A percentile compares a stretch with the other conserved stretches of the same genome.
phyloP scores from a whole-genome alignment of 2,797 vertebrate species.

The Phyllotis vaccarum region DNA sequence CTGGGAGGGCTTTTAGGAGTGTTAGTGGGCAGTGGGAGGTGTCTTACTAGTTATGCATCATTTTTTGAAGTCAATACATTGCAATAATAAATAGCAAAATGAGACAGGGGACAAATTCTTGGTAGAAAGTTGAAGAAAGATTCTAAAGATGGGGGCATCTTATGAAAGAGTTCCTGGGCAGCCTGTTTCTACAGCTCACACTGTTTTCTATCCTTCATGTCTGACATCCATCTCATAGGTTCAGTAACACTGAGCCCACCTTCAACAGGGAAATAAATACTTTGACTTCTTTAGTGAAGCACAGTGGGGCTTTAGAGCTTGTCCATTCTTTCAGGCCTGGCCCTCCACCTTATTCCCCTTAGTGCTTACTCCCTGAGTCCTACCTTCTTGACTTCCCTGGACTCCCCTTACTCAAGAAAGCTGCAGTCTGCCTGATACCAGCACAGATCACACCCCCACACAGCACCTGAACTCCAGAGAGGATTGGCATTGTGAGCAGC shows the following conservation, averaged over 20 bases:
- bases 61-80: constrained; percentile 79
- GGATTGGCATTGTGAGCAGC: constrained; percentile 11
- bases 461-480: constrained; percentile 50
- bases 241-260: neutral
- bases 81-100: constrained; percentile 84
- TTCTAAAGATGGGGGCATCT: constrained; percentile 53
- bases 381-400: constrained; percentile 54
- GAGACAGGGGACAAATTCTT: constrained; percentile 72
- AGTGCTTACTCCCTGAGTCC: constrained; percentile 46
- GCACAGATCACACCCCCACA: constrained; percentile 74
- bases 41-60: constrained; percentile 55
- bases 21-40: too few relatives aligned
- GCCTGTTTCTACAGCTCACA: constrained; percentile 52
- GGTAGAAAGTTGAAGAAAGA: constrained; percentile 60
- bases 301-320: neutral
- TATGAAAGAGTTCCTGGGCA: constrained; percentile 63
- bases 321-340: neutral
- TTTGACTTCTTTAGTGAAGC: constrained; percentile 19
- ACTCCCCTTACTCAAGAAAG: neutral
- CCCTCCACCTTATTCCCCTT: too few relatives aligned
- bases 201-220: neutral
- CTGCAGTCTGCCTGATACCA: neutral
- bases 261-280: neutral
- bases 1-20: too few relatives aligned
- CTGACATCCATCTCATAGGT: constrained; percentile 54